Percentiles rank a stretch among this genome's conserved stretches.
Conservation (phyloP, 2,113 vertebrate species). For the Mus spicilegus region DNA sequence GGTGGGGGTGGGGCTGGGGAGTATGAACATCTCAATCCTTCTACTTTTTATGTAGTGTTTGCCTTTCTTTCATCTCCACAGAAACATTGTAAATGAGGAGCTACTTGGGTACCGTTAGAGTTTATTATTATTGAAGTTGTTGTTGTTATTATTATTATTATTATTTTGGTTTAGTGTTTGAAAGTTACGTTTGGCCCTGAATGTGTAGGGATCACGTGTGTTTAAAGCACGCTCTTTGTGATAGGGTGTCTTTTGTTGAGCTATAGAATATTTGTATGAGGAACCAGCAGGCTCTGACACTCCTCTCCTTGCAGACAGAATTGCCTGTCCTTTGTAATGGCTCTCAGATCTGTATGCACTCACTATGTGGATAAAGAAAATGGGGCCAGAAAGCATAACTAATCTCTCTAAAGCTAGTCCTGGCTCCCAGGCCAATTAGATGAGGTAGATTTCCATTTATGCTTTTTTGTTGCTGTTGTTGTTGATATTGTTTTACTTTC, state of each 20-base stretch:
- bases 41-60: neutral
- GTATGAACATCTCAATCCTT: slow-evolving; percentile 28
- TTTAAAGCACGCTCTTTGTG: slow-evolving; percentile 38
- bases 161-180: neutral
- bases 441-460: slow-evolving; percentile 20
- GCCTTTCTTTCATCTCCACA: neutral
- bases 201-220: neutral
- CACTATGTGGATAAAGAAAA: slow-evolving; percentile 29
- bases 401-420: slow-evolving; percentile 14
- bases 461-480: slow-evolving; percentile 29
- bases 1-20: too few species aligned
- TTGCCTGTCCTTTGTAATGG: slow-evolving; percentile 14
- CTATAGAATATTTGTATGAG: slow-evolving; percentile 24
- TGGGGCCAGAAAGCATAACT: neutral
- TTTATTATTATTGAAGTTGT: neutral
- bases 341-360: neutral
- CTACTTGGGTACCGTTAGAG: neutral
- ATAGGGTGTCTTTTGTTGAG: neutral
- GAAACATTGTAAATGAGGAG: neutral
- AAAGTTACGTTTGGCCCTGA: neutral
- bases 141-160: neutral
- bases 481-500: neutral
- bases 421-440: neutral
- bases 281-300: neutral
- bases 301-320: neutral